Percentiles rank a stretch among this genome's conserved stretches.
Conservation (phyloP, 1,140 invertebrate species). For the Lasioglossum albipes region DNA sequence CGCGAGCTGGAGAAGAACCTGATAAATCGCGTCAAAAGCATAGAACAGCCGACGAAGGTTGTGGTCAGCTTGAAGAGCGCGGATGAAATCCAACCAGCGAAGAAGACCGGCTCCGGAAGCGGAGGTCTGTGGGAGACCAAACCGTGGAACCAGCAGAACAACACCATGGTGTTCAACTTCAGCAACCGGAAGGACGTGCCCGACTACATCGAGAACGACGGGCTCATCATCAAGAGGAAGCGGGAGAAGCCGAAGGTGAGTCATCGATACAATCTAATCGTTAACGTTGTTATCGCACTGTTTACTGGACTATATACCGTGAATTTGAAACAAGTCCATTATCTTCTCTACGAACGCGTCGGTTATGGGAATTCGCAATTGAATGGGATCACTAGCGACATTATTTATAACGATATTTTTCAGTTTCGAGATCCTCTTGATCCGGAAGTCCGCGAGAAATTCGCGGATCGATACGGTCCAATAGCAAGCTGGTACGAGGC, state of each 20-base stretch:
- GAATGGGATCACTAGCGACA: too few species aligned
- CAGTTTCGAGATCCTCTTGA: too few species aligned
- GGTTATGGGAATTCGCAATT: too few species aligned
- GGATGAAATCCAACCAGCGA: constrained; percentile 77
- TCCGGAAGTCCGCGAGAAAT: neutral
- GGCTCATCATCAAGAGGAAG: constrained; percentile 85
- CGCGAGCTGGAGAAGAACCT: constrained; percentile 86
- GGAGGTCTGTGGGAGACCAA: constrained; percentile 80
- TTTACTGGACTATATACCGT: neutral
- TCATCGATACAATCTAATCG: constrained; percentile 30
- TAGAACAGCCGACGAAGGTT: constrained; percentile 81
- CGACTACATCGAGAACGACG: constrained; percentile 94
- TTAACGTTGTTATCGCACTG: neutral
- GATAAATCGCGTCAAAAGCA: constrained; percentile 85
- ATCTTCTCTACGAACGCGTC: too few species aligned
- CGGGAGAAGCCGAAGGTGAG: constrained; percentile 87
- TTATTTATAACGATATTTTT: too few species aligned
- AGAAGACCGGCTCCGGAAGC: constrained; percentile 71
- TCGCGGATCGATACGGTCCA: constrained; percentile 42
- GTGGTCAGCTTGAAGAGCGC: constrained; percentile 77
- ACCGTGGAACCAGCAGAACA: constrained; percentile 82
- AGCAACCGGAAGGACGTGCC: constrained; percentile 90
- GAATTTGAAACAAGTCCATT: neutral
- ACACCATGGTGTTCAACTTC: constrained; percentile 93
- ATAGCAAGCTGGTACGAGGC: constrained; percentile 10